A percentile compares a stretch with the other conserved stretches of the same genome.
phyloP scores from a whole-genome alignment of 2,797 vertebrate genomes.

The Chloroceryle inda region DNA sequence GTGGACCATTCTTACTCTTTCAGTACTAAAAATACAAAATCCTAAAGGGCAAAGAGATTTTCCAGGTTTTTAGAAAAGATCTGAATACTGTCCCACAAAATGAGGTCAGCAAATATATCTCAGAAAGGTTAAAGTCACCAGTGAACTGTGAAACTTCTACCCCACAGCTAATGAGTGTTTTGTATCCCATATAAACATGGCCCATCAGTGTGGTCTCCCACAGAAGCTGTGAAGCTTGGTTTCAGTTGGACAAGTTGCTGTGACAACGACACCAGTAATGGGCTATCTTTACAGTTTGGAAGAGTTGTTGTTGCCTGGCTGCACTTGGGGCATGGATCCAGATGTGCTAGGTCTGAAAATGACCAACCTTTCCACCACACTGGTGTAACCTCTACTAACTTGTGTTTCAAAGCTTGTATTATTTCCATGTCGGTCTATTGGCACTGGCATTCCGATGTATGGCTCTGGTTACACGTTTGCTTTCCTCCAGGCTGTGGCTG shows the following conservation, averaged over 20 bases:
- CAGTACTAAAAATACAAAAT: background rate
- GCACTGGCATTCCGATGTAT: background rate
- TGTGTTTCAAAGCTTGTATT: background rate
- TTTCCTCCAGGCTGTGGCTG: no score
- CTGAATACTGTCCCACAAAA: background rate
- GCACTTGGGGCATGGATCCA: background rate
- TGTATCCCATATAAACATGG: rapidly evolving
- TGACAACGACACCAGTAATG: background rate
- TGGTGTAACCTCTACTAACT: background rate
- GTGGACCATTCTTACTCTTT: background rate
- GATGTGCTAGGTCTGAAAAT: background rate
- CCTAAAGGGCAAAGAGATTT: background rate
- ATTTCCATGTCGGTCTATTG: background rate
- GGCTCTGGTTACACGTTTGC: no score
- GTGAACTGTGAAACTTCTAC: background rate
- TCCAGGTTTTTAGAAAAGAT: background rate
- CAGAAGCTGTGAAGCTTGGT: background rate
- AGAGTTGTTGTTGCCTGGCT: background rate
- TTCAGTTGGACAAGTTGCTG: rapidly evolving
- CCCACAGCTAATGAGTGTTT: background rate
- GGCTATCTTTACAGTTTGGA: background rate
- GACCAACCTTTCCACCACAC: background rate
- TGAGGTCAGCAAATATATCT: background rate
- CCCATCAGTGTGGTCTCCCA: background rate
- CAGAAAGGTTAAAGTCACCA: background rate